Percentiles rank a stretch among this genome's conserved stretches.
These are phyloP conservation scores for Catocala nupta DNA, from an alignment of 2,888 invertebrate species.

Conservation along the genomic window DNA sequence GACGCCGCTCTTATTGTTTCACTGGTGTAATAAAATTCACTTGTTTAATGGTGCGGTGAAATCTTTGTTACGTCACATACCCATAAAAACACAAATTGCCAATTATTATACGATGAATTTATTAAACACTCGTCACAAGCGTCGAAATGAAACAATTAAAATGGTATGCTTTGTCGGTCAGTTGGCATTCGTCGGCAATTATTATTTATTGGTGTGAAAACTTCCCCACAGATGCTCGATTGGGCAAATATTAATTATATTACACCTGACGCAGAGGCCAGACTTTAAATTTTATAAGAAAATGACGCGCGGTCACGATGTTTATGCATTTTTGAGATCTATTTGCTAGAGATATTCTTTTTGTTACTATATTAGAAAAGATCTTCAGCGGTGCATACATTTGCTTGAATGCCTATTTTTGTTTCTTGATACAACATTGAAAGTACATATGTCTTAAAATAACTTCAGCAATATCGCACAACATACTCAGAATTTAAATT, in stretches of 20 bases:
- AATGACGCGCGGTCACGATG: neutral
- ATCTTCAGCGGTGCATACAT: too few relatives aligned
- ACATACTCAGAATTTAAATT: too few relatives aligned
- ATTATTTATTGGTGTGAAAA: neutral
- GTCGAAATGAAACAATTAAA: neutral
- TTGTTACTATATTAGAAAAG: too few relatives aligned
- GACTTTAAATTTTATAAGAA: neutral
- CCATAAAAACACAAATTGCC: too few relatives aligned
- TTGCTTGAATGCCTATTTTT: too few relatives aligned
- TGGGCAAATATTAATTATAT: slow-evolving; percentile 2
- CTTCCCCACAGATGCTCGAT: neutral
- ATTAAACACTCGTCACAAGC: neutral
- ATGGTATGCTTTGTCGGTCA: neutral
- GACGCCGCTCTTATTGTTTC: slow-evolving; percentile 19
- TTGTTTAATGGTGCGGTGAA: neutral
- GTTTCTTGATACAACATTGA: too few relatives aligned
- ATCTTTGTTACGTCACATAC: too few relatives aligned
- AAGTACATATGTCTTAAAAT: too few relatives aligned
- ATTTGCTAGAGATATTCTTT: too few relatives aligned
- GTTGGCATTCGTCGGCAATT: neutral
- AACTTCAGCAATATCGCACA: too few relatives aligned
- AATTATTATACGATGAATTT: too few relatives aligned
- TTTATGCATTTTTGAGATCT: too few relatives aligned
- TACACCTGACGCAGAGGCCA: neutral
- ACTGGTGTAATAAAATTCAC: slow-evolving; percentile 9